Evolutionary conservation across 2,888 invertebrate genomes (phyloP), one percentile per base, ranked within the genome.

Genomic region (Agrochola circellaris): DNA sequence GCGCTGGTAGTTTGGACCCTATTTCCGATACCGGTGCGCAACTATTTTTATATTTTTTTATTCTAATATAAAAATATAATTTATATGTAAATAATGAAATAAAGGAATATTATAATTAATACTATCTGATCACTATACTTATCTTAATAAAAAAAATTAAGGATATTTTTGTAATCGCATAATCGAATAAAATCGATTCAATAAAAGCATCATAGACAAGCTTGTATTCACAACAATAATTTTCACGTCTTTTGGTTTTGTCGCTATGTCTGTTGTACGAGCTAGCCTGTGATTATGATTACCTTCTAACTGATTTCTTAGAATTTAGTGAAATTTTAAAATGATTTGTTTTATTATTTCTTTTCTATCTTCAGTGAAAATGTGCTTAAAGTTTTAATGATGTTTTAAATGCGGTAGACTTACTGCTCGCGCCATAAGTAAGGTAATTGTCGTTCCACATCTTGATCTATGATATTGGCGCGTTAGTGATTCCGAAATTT

Each of bases 401-500:
- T 89, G 87, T 89, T 80, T 85, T 89, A 85, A 87, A 85, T 81
- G 86, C 86, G 81, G 87, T 88, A 90, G 89, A 89, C 87, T 90
- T 90, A 87, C 90, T 74, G 77, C 86, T 84, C 79, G 90, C 91
- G 91, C 91, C 90, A 89, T 90, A 92, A 91, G 90, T 90, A 93
- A 94, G 95, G 94, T 94, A 92, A 90, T 91, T 90, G 89, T 90
- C 77, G 86, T 87, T 90, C 88, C 88, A 90, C 89, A 90, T 92
- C 87, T 91, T 90, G 89, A 81, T 90, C 83, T 81, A 87, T 89
- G 70, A 86, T 92, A 92, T 95, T 95, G 93, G 94, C 94, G 95
- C 95, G 93, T 91, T 93, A 90, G 81, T 89, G 84, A 80, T 89
- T 85, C 84, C 78, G 61, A 78, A 82, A 87, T 89, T 87, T 85